Conservation (phyloP, 2,797 vertebrate genomes). For the Chelidonichthys spinosus region DNA sequence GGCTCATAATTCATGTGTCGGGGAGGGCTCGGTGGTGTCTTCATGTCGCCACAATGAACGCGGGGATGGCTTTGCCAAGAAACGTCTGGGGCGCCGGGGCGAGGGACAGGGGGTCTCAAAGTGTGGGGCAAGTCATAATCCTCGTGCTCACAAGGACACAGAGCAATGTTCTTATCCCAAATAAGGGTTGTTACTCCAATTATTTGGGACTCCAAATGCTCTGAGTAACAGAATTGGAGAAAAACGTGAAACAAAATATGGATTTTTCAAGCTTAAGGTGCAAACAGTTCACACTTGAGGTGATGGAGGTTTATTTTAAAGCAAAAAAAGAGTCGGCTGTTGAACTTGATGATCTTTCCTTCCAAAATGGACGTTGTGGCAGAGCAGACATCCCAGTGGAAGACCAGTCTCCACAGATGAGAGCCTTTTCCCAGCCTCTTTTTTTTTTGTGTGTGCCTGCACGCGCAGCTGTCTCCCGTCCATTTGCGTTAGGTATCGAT, state of each 20-base stretch:
- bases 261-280: background rate
- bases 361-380: conserved; percentile 48
- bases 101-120: conserved; percentile 22
- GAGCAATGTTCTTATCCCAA: conserved; percentile 49
- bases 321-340: background rate
- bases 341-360: background rate
- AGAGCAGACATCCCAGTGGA: conserved; percentile 36
- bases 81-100: background rate
- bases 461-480: conserved; percentile 48
- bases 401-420: conserved; percentile 47
- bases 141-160: conserved; percentile 36
- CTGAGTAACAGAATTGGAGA: background rate
- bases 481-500: conserved; percentile 81
- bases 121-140: conserved; percentile 54
- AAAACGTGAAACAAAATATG: background rate
- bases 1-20: conserved; percentile 72
- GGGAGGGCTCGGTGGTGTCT: conserved; percentile 50
- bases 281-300: no score
- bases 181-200: conserved; percentile 12
- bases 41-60: conserved; percentile 57
- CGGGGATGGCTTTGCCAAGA: conserved; percentile 48
- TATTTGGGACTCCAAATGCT: background rate
- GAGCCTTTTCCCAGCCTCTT: conserved; percentile 25
- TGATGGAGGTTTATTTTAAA: background rate
- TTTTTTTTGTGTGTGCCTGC: background rate